Conservation (phyloP, 1,140 invertebrate species). For the Cardiocondyla obscurior region DNA sequence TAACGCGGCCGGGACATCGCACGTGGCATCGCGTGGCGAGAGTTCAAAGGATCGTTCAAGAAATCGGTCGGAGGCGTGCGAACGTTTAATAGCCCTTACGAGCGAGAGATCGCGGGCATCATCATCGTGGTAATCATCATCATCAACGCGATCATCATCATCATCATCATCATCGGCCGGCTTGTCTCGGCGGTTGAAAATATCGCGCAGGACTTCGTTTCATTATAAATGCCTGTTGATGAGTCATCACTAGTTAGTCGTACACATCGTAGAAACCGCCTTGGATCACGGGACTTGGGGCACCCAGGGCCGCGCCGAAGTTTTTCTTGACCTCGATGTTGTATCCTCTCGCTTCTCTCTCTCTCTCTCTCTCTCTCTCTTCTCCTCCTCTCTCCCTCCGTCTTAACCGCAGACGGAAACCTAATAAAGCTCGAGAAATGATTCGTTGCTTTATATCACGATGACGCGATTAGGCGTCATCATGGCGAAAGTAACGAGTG, state of each 20-base stretch:
- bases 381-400: neutral
- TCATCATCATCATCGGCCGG: neutral
- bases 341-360: neutral
- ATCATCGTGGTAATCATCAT: neutral
- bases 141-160: too few relatives aligned
- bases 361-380: neutral
- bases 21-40: neutral
- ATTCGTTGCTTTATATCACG: neutral
- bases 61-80: neutral
- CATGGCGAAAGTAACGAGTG: neutral
- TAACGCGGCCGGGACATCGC: neutral
- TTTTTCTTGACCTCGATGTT: slow-evolving; percentile 31
- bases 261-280: slow-evolving; percentile 47
- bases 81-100: neutral
- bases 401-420: neutral
- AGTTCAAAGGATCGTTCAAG: neutral
- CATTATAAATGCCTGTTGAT: slow-evolving; percentile 59
- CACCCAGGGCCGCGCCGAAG: slow-evolving; percentile 39
- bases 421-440: slow-evolving; percentile 19
- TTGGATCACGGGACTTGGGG: slow-evolving; percentile 50
- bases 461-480: neutral
- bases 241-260: slow-evolving; percentile 55
- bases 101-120: neutral
- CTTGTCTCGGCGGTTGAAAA: neutral
- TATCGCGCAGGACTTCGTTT: slow-evolving; percentile 59